Base-by-base conservation (phyloP, 2,797 vertebrate genomes). In the Aeoliscus strigatus region DNA sequence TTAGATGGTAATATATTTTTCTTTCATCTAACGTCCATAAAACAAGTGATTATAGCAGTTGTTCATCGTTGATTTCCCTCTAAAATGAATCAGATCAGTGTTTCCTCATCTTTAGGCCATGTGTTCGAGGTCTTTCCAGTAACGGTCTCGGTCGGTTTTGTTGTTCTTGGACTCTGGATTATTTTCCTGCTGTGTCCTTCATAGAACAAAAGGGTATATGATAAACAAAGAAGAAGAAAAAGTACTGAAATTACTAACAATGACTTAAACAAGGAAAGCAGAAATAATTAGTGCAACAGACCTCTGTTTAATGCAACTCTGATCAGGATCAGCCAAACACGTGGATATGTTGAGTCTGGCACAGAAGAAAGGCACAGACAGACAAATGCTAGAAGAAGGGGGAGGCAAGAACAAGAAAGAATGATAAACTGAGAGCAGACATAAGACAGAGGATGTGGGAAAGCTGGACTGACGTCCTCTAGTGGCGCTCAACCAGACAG, bases 61-160 rank as follows among this genome's bases (percentile, higher is more conserved):
- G 56, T 45, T 54, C 26, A 63, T 21, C 38, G 50, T 49, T 54
- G 29, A 57, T 50, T 60, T 64, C 15, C 17, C 27, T 50, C 27
- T 45, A 5, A 12, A 33, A 36, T 45, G 43, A 66, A 36, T 47
- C 47, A 64, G 51, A 69, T 50, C 35, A 36, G 35, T 11, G 12
- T 57, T 66, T 49, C 48, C 49, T 69, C 74, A 65, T 73, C 51
- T 79, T 73, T 62, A 45, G 62, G 73, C 71, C 77, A 75, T 51
- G 42, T 73, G 75, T 50, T 54, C 24, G 58, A 51, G 23, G 30
- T 26, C 13, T 28, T 80, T 70, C 62, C 64, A 58, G 52, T 51
- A 63, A 76, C 35, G 18, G 29, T 35, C 17, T 33, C 74, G 75
- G 73, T 82, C 35, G 18, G 29, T 35, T 15, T 33, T 75, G 75